A percentile compares a stretch with the other conserved stretches of the same genome.
phyloP scores from a whole-genome alignment of 1,140 invertebrate genomes.

The Aphaenogaster ashmeadi region DNA sequence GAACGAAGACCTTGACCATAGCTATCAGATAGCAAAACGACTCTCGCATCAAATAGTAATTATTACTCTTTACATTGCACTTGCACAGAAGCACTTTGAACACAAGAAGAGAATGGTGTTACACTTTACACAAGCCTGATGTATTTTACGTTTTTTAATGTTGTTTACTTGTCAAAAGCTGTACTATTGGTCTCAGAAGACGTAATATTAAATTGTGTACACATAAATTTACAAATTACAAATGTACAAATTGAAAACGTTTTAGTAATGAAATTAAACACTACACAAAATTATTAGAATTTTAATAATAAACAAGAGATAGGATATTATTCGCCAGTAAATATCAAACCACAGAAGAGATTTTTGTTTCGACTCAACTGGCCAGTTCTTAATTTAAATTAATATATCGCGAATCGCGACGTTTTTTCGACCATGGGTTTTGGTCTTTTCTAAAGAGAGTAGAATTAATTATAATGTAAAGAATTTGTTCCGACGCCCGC shows the following conservation, averaged over 20 bases:
- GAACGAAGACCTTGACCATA: slow-evolving; percentile 15
- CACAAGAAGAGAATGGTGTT: not conserved
- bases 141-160: not conserved
- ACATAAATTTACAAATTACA: not conserved
- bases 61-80: slow-evolving; percentile 10
- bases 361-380: too few relatives aligned
- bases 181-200: not conserved
- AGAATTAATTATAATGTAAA: too few relatives aligned
- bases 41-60: not conserved
- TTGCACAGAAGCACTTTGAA: not conserved
- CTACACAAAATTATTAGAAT: not conserved
- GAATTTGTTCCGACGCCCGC: too few relatives aligned
- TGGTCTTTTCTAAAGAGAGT: too few relatives aligned
- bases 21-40: not conserved
- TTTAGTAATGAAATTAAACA: not conserved
- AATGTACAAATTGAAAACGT: not conserved
- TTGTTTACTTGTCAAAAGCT: not conserved
- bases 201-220: not conserved
- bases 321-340: too few relatives aligned
- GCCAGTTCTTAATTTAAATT: too few relatives aligned
- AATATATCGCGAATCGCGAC: too few relatives aligned
- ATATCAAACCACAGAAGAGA: too few relatives aligned
- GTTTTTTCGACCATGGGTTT: too few relatives aligned
- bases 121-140: not conserved
- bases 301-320: not conserved